Evolutionary conservation across 2,888 invertebrate species (phyloP), one percentile per base, ranked within the genome.

Genomic region (Scelioninae gen. 1): DNA sequence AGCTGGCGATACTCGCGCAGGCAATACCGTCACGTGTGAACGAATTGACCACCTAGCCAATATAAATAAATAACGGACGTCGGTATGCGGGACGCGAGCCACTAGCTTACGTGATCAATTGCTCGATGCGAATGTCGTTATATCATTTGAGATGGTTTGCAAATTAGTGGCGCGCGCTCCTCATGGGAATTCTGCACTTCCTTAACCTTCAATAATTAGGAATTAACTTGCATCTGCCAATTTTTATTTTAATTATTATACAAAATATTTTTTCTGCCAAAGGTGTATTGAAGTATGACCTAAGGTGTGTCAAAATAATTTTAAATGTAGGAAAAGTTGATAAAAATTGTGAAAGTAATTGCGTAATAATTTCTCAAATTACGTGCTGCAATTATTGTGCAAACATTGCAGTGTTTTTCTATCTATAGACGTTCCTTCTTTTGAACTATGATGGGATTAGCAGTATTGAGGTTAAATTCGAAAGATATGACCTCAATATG

Each of bases 11-110:
- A 31, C 72, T 83, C 80, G 85, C 83, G 71, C 56, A 84, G 80
- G 51, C 85, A 87, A 87, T 87, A 86, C 88, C 86, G 79, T 87
- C 88, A 88, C 87, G 87, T 86, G 86, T 87, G 88, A 87, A 88
- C 89, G 88, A 89, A 89, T 89, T 88, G 88, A 85, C 87, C 89
- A 90, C 86, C 87, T 87, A 88, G 88, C 82, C 87, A 87, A 89
- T 88, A 88, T 88, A 90, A 89, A 90, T 90, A 90, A 89, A 89
- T 88, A 88, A 88, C 82, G 87, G 71, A 77, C 49, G 78, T 88
- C 87, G 87, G 88, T 89, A 89, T 87, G 88, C 90, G 84, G 82
- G 83, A 86, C 85, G 79, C 85, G 85, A 68, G 82, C 76, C 68
- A 56, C 83, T 68, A 81, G 86, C 85, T 88, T 89, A 89, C 89